Evolutionary conservation across 2,888 invertebrate genomes (phyloP).

Genomic region (Limnephilus lunatus): DNA sequence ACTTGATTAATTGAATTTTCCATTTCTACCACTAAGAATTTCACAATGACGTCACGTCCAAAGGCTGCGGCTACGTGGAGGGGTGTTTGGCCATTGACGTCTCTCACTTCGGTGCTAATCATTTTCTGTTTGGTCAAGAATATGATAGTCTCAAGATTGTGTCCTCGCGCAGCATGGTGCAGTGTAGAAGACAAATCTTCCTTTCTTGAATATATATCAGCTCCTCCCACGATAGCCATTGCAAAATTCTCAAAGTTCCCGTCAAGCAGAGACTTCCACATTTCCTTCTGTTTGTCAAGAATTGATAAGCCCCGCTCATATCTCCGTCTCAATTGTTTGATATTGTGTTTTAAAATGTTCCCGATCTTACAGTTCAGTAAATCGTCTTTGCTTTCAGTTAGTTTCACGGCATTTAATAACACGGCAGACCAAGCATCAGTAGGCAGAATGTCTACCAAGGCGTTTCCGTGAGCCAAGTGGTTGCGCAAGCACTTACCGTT

Average conservation of each 20-base stretch:
- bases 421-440: not conserved
- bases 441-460: too few relatives aligned
- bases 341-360: too few relatives aligned
- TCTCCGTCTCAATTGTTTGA: too few relatives aligned
- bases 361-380: too few relatives aligned
- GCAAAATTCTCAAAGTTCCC: too few relatives aligned
- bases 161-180: not conserved
- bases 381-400: not conserved
- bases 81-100: not conserved
- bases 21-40: slow-evolving; percentile 11
- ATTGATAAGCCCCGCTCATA: too few relatives aligned
- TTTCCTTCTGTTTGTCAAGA: too few relatives aligned
- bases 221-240: too few relatives aligned
- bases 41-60: not conserved
- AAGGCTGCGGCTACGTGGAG: not conserved
- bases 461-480: too few relatives aligned
- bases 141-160: not conserved
- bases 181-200: not conserved
- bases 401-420: not conserved
- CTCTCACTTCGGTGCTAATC: not conserved
- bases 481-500: not conserved
- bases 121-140: not conserved
- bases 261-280: too few relatives aligned
- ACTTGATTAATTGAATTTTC: not conserved
- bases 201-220: slow-evolving; percentile 7